Evolutionary conservation across 1,140 invertebrate genomes (phyloP).

Genomic region (Chrysopa pallens): DNA sequence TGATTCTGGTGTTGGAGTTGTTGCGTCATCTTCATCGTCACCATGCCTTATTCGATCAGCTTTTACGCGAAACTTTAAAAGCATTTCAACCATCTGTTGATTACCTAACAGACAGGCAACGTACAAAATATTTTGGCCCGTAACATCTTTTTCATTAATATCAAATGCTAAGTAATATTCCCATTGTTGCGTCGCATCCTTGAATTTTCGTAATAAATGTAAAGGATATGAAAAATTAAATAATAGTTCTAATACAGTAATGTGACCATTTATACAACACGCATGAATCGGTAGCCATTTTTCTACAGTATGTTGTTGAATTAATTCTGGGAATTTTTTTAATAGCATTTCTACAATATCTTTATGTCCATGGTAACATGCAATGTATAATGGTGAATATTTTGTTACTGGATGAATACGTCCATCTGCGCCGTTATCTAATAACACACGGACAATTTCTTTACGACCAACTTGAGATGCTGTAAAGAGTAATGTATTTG

Average conservation of each 20-base stretch:
- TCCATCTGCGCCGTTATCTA: constrained; percentile 71
- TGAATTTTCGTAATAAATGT: constrained; percentile 43
- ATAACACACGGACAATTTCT: constrained; percentile 57
- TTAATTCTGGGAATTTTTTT: constrained; percentile 44
- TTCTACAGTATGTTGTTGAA: constrained; percentile 71
- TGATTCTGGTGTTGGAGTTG: constrained; percentile 19
- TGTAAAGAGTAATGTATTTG: constrained; percentile 73
- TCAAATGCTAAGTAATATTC: constrained; percentile 80
- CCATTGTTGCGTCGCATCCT: constrained; percentile 51
- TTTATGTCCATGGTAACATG: constrained; percentile 67
- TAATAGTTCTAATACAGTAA: constrained; percentile 52
- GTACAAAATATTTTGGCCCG: constrained; percentile 78
- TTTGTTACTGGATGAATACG: constrained; percentile 73
- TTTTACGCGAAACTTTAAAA: constrained; percentile 57
- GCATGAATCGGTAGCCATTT: constrained; percentile 85
- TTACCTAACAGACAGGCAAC: constrained; percentile 74
- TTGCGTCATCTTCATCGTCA: constrained; percentile 16
- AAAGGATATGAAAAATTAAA: constrained; percentile 70
- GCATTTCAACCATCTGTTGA: constrained; percentile 54
- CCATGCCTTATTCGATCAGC: constrained; percentile 33
- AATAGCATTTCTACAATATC: constrained; percentile 68
- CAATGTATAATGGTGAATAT: constrained; percentile 84
- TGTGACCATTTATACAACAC: constrained; percentile 74
- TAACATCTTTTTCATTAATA: constrained; percentile 75
- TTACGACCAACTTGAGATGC: constrained; percentile 67